Percentiles rank a stretch among this genome's conserved stretches.
Conservation (phyloP, 2,888 invertebrate genomes). For the Acrobasis consociella region DNA sequence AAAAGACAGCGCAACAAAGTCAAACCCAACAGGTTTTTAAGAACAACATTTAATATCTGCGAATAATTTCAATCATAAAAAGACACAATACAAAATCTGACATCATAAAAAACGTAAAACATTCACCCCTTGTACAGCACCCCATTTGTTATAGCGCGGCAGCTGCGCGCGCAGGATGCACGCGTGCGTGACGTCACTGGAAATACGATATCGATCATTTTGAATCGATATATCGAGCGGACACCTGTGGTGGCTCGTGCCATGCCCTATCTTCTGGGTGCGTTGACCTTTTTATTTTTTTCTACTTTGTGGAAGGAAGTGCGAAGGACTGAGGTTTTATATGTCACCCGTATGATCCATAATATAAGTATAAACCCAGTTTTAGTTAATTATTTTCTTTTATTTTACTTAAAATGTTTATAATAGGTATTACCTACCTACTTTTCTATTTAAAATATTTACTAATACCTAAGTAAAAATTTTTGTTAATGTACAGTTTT, state of each 20-base stretch:
- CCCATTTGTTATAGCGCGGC: constrained; percentile 59
- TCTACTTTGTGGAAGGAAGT: constrained; percentile 28
- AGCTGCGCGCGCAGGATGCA: constrained; percentile 68
- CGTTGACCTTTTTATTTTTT: constrained; percentile 59
- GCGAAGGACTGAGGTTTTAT: neutral
- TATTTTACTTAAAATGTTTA: too few species aligned
- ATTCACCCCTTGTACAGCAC: constrained; percentile 59
- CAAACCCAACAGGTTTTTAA: constrained; percentile 7
- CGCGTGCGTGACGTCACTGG: constrained; percentile 73
- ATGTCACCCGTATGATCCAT: too few species aligned
- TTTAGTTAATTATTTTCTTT: too few species aligned
- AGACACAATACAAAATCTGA: constrained; percentile 19
- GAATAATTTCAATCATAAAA: constrained; percentile 12
- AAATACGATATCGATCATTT: constrained; percentile 59
- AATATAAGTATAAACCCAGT: too few species aligned
- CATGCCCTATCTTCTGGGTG: constrained; percentile 64
- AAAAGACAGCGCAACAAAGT: neutral
- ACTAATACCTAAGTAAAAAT: too few species aligned
- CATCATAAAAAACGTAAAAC: constrained; percentile 25
- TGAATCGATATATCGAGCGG: constrained; percentile 73
- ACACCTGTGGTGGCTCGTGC: constrained; percentile 72
- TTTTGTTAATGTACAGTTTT: too few species aligned
- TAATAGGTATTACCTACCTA: too few species aligned
- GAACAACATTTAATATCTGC: constrained; percentile 3
- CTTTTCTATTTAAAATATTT: too few species aligned